A percentile compares a stretch with the other conserved stretches of the same genome.
phyloP scores from a whole-genome alignment of 2,113 vertebrate genomes.

The Semicossyphus pulcher region DNA sequence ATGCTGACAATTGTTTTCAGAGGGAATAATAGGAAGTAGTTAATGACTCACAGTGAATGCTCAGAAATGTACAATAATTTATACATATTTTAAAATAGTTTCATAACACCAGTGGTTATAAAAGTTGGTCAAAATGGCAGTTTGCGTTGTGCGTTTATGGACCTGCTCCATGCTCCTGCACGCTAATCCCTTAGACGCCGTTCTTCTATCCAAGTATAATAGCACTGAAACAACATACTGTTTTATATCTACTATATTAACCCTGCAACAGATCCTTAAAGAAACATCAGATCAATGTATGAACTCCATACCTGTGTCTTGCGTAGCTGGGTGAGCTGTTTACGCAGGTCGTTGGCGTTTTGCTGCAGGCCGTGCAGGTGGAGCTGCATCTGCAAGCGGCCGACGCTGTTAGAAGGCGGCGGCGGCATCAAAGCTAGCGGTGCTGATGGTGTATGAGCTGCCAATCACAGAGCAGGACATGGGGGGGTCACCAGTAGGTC shows the following conservation, averaged over 20 bases:
- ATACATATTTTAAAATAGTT: neutral
- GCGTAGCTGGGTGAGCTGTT: slow-evolving; percentile 92
- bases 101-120: neutral
- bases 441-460: slow-evolving; percentile 85
- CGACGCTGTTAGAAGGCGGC: slow-evolving; percentile 83
- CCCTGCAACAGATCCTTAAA: too few species aligned
- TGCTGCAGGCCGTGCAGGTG: slow-evolving; percentile 95
- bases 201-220: too few species aligned
- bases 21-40: neutral
- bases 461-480: slow-evolving; percentile 73
- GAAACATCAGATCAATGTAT: too few species aligned
- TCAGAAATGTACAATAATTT: neutral
- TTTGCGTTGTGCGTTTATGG: neutral
- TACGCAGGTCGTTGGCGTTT: slow-evolving; percentile 93
- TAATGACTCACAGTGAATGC: neutral
- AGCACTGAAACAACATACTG: neutral
- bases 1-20: neutral
- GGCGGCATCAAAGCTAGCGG: slow-evolving; percentile 88
- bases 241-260: too few species aligned
- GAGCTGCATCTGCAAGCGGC: slow-evolving; percentile 94
- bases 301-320: slow-evolving; percentile 89
- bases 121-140: neutral
- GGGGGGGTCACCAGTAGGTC: slow-evolving; percentile 51
- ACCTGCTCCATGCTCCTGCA: too few species aligned
- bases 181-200: neutral